Conservation (phyloP, 2,797 vertebrate genomes). For the Danio aesculapii region DNA sequence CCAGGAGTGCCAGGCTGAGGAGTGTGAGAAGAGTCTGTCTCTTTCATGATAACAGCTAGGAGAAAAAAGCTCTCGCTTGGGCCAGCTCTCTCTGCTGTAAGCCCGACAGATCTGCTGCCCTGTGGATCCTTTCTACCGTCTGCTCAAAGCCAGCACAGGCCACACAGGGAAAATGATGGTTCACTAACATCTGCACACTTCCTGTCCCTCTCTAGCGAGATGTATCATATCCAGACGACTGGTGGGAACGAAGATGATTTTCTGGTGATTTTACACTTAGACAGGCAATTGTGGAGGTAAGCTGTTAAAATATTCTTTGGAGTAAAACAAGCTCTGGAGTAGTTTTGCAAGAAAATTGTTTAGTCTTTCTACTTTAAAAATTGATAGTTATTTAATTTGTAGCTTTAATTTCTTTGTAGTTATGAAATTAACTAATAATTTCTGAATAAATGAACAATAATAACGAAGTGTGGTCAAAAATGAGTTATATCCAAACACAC, state of each 20-base stretch:
- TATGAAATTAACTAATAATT: too few species aligned
- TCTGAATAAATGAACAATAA: too few species aligned
- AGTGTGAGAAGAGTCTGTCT: slow-evolving; percentile 57
- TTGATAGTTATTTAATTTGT: too few species aligned
- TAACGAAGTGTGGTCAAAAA: too few species aligned
- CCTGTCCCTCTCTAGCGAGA: background rate
- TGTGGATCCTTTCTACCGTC: background rate
- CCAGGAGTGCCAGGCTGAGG: slow-evolving; percentile 22
- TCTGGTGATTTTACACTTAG: background rate
- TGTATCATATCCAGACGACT: background rate
- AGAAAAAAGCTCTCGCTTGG: slow-evolving; percentile 4
- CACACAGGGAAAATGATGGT: slow-evolving; percentile 23
- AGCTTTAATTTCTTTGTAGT: too few species aligned
- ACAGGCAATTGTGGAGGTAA: background rate
- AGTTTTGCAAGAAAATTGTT: too few species aligned
- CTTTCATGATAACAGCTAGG: slow-evolving; percentile 62
- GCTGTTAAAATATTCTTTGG: too few species aligned
- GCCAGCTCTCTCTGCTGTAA: slow-evolving; percentile 34
- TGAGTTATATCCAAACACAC: too few species aligned
- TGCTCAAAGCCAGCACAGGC: background rate
- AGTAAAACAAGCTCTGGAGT: too few species aligned
- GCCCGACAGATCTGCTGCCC: slow-evolving; percentile 34
- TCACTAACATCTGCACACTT: slow-evolving; percentile 2
- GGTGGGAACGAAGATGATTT: background rate
- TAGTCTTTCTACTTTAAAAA: too few species aligned